Evolutionary conservation across 2,888 invertebrate genomes (phyloP), one percentile per base, ranked within the genome.

Genomic region (Yponomeuta malinellus): DNA sequence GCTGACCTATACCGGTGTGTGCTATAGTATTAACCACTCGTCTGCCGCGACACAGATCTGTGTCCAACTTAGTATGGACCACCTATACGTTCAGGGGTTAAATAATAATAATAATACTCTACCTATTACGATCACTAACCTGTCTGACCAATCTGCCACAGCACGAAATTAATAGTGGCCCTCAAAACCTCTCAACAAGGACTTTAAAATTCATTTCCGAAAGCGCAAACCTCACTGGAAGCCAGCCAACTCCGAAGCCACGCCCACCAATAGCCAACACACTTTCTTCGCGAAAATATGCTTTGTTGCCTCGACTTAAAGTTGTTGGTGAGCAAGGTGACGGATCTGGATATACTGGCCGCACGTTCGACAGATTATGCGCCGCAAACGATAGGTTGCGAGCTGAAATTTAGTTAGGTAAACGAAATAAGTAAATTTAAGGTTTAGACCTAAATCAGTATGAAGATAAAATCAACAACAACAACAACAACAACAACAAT

Each of bases 191-290:
- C 15, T 59, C 52, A 59, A 59, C 52, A 59, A 15, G 52, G 52
- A 59, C 12, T 59, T 59, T 59, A 59, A 59, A 59, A 59, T 59
- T 59, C 52, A 59, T 59, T 59, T 59, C 52, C 52, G 52, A 59
- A 59, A 59, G 52, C 52, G 52, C 52, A 59, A 59, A 59, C 52
- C 52, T 59, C 52, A 59, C 52, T 59, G 52, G 52, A 12, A 59
- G 52, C 4, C 15, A 15, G 52, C 52, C 52, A 59, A 59, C 15
- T 59, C 52, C 15, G 12, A 15, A 15, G 15, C 3, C 52, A 43
- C 52, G 6, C 15, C 52, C 52, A 15, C 52, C 12, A 1, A 5
- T 1, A 15, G 2, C 15, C 12, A 59, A 15, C 15, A 0, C 52
- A 5, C 1, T 59, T 15, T 15, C 15, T 3, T 3, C 3, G 15